Evolutionary conservation across 2,888 invertebrate genomes (phyloP), one percentile per base, ranked within the genome.

Genomic region (Aphidius colemani): DNA sequence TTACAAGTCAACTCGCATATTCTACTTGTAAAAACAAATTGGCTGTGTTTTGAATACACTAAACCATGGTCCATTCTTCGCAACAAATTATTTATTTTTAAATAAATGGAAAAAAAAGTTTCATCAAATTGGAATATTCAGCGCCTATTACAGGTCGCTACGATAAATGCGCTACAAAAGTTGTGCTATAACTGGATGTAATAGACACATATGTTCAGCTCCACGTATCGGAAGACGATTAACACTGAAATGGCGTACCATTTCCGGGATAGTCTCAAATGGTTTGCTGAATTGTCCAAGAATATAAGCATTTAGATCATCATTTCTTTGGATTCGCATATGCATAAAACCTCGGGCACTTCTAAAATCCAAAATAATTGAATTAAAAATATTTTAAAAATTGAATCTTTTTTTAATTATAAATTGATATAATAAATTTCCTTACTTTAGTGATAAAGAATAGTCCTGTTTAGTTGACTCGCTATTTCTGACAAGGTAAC

Each of bases 261-360:
- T 93, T 76, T 94, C 93, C n/a, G 97, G 96, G 70, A 98, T 95
- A 59, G 90, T 92, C 56, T 90, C 89, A 81, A 97, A 98, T 39
- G 95, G 95, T 70, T 95, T 94, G 77, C 95, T 93, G 80, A 96
- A 96, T 78, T 94, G 93, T 6, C 97, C 97, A 73, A 98, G 84
- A 61, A 96, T 94, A 81, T 91, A 97, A 65, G 92, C 90, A 65
- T 93, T 93, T 10, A 88, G 85, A 61, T 89, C 88, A 10, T 84
- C 84, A 75, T 89, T 88, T 73, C 90, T 90, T 80, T 94, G 93
- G 69, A 98, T 97, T 73, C 96, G 89, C 93, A 98, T 95, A 83
- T 98, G 97, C 94, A 98, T 96, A 78, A 95, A 96, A 58, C 97
- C 96, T 77, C 94, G 89, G 61, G 94, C 93, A 79, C 96, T 96